A percentile compares a stretch with the other conserved stretches of the same genome.
phyloP scores from a whole-genome alignment of 2,113 vertebrate species.

The Hymenochirus boettgeri region DNA sequence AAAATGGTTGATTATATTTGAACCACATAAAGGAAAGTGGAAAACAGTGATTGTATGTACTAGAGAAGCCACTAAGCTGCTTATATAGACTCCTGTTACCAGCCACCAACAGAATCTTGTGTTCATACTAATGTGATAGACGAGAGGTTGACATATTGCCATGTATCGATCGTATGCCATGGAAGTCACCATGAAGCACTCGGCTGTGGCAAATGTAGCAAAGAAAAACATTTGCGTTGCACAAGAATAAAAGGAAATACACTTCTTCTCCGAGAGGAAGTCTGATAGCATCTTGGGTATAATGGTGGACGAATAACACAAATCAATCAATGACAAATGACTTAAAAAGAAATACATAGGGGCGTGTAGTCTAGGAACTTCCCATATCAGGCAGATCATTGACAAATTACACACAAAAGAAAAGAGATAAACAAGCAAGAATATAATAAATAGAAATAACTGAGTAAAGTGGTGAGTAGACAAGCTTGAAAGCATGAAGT shows the following conservation, averaged over 20 bases:
- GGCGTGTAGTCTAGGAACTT: constrained; percentile 42
- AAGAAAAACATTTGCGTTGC: constrained; percentile 14
- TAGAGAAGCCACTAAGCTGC: constrained; percentile 49
- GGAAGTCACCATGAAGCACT: constrained; percentile 28
- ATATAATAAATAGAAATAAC: constrained; percentile 44
- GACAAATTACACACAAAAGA: constrained; percentile 51
- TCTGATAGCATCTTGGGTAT: constrained; percentile 50
- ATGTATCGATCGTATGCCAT: constrained; percentile 56
- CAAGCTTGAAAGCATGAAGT: constrained; percentile 50
- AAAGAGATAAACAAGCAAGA: constrained; percentile 44
- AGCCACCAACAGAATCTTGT: constrained; percentile 40
- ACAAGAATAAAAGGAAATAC: constrained; percentile 1
- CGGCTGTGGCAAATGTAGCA: constrained; percentile 20
- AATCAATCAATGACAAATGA: constrained; percentile 55
- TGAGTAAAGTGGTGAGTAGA: constrained; percentile 36
- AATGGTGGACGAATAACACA: constrained; percentile 51
- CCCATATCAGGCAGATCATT: constrained; percentile 40
- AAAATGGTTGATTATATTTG: constrained; percentile 51
- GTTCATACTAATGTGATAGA: constrained; percentile 49
- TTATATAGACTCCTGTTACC: constrained; percentile 35
- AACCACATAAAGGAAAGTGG: constrained; percentile 51
- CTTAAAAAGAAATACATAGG: constrained; percentile 56
- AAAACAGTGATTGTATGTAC: constrained; percentile 45
- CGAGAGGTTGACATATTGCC: constrained; percentile 54
- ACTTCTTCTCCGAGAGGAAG: not conserved